Evolutionary conservation across 2,797 vertebrate genomes (phyloP).

Genomic region (Bradypodion ventrale): DNA sequence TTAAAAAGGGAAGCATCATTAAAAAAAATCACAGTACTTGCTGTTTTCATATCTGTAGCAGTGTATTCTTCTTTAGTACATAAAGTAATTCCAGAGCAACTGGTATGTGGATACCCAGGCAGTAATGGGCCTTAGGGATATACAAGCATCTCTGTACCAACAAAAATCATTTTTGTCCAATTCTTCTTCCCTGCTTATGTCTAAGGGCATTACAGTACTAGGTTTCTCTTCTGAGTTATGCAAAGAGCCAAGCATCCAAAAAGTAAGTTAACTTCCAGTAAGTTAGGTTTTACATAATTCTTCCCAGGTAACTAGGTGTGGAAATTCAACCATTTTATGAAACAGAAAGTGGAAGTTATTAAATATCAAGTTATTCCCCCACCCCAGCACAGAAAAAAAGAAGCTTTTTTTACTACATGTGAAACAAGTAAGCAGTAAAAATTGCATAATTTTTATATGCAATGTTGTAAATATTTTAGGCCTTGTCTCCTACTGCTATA

Average conservation of each 20-base stretch:
- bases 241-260: neutral
- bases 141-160: neutral
- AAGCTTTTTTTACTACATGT: neutral
- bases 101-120: neutral
- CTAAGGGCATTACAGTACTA: neutral
- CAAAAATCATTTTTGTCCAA: neutral
- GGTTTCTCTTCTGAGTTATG: neutral
- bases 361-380: slow-evolving; percentile 5
- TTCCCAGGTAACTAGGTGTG: neutral
- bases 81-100: neutral
- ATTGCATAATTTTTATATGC: neutral
- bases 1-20: neutral
- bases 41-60: neutral
- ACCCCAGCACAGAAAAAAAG: neutral
- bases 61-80: neutral
- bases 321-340: slow-evolving; percentile 9
- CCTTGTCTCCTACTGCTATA: slow-evolving; percentile 2
- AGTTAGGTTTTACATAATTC: neutral
- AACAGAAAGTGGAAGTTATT: slow-evolving; percentile 26
- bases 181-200: neutral
- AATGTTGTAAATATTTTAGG: slow-evolving; percentile 6
- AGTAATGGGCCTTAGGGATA: neutral
- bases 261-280: neutral
- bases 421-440: neutral
- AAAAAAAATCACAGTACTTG: neutral